phyloP scores from a whole-genome alignment of 2,113 vertebrate genomes.

The Oreochromis tanganicae region DNA sequence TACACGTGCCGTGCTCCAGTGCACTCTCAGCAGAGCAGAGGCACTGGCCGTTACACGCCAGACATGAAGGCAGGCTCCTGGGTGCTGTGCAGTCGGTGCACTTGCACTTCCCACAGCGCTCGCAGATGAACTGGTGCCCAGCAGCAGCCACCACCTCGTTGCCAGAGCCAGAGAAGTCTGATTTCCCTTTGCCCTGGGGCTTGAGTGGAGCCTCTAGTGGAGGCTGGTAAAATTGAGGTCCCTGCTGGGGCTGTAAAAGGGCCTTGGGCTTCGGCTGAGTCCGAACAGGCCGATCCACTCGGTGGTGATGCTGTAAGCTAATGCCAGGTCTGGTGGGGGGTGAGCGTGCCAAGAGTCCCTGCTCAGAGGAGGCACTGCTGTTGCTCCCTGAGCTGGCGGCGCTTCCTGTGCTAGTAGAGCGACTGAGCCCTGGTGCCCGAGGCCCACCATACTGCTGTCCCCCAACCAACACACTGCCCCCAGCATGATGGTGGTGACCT shows the following conservation, averaged over 20 bases:
- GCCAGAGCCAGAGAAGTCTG: slow-evolving; percentile 54
- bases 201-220: slow-evolving; percentile 80
- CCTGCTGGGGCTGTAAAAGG: slow-evolving; percentile 37
- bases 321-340: slow-evolving; percentile 71
- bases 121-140: slow-evolving; percentile 92
- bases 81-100: slow-evolving; percentile 91
- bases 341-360: slow-evolving; percentile 82
- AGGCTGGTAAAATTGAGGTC: slow-evolving; percentile 54
- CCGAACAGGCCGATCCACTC: slow-evolving; percentile 77
- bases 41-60: slow-evolving; percentile 91
- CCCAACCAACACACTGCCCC: slow-evolving; percentile 30
- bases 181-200: slow-evolving; percentile 76
- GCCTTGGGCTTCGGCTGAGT: slow-evolving; percentile 84
- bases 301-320: slow-evolving; percentile 50
- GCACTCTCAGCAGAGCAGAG: slow-evolving; percentile 91
- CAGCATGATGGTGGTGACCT: slow-evolving; percentile 45
- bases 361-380: slow-evolving; percentile 91
- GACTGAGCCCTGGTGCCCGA: slow-evolving; percentile 81
- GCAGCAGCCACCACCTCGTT: slow-evolving; percentile 32
- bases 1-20: slow-evolving; percentile 94
- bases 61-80: slow-evolving; percentile 84
- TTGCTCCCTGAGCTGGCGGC: slow-evolving; percentile 90
- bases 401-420: slow-evolving; percentile 92
- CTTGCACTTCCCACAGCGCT: slow-evolving; percentile 93
- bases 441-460: slow-evolving; percentile 53